Conservation (phyloP, 2,113 vertebrate genomes). For the Eptesicus fuscus region DNA sequence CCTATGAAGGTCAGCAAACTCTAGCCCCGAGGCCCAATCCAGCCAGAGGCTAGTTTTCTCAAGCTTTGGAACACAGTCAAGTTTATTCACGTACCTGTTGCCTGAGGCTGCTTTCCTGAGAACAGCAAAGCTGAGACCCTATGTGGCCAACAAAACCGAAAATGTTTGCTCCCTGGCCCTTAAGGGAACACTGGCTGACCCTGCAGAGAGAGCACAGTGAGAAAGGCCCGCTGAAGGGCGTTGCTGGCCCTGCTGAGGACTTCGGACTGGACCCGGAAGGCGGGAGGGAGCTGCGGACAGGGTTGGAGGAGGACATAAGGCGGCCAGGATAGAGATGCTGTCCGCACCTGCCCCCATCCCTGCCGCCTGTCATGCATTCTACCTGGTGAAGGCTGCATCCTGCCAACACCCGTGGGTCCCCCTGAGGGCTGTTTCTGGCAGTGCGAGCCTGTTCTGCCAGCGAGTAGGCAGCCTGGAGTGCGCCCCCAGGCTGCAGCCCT, state of each 20-base stretch:
- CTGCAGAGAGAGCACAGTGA: not conserved
- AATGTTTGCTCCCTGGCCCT: not conserved
- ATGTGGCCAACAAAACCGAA: not conserved
- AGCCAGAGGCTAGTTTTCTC: fast-evolving
- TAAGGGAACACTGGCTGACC: not conserved
- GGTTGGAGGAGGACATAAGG: no score
- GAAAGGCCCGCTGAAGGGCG: not conserved
- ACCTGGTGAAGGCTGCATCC: fast-evolving
- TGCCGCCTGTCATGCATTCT: fast-evolving
- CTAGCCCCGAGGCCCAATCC: not conserved
- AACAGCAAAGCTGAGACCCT: fast-evolving
- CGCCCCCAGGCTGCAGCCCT: not conserved
- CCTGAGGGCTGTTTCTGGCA: not conserved
- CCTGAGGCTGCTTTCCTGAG: not conserved
- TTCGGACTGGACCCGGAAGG: not conserved
- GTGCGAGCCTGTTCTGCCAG: not conserved
- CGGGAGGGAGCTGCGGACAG: not conserved
- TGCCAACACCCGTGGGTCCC: not conserved
- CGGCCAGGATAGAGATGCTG: fast-evolving
- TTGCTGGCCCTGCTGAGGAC: not conserved
- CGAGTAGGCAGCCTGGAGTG: not conserved
- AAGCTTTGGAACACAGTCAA: not conserved
- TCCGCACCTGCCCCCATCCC: not conserved
- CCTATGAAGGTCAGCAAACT: not conserved
- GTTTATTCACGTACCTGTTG: fast-evolving